These are phyloP conservation scores for Acleris cristana DNA, from an alignment of 2,888 invertebrate genomes.

Conservation along the genomic window DNA sequence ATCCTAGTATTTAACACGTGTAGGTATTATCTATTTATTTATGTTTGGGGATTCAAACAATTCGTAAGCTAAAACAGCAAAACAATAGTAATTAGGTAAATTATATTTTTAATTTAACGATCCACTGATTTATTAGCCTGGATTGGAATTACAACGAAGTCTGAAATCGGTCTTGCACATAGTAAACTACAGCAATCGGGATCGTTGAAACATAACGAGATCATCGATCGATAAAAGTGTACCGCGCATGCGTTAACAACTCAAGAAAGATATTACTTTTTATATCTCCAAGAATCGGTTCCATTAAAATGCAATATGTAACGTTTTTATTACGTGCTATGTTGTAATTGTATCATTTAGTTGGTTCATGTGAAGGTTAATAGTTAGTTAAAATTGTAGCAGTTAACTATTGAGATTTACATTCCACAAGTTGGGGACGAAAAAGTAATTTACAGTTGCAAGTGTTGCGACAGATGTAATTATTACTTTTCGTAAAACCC, in stretches of 20 bases:
- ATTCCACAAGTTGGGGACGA: no score
- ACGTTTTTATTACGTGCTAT: constrained; percentile 13
- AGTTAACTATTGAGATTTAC: background rate
- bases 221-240: constrained; percentile 3
- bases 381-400: constrained; percentile 16
- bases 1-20: no score
- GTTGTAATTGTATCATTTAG: constrained; percentile 16
- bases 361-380: constrained; percentile 28
- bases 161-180: background rate
- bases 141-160: background rate
- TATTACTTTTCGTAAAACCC: no score
- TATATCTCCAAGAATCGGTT: constrained; percentile 8
- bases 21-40: no score
- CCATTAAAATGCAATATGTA: background rate
- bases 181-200: background rate
- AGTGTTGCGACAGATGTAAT: no score
- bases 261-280: constrained; percentile 15
- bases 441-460: no score
- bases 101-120: no score
- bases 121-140: no score
- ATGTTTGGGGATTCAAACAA: no score
- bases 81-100: no score
- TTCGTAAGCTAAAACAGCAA: no score
- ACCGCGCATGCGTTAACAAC: background rate
- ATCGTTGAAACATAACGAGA: constrained; percentile 15